Evolutionary conservation across 1,140 invertebrate genomes (phyloP), one percentile per base, ranked within the genome.

Genomic region (Zaprionus vittiger): DNA sequence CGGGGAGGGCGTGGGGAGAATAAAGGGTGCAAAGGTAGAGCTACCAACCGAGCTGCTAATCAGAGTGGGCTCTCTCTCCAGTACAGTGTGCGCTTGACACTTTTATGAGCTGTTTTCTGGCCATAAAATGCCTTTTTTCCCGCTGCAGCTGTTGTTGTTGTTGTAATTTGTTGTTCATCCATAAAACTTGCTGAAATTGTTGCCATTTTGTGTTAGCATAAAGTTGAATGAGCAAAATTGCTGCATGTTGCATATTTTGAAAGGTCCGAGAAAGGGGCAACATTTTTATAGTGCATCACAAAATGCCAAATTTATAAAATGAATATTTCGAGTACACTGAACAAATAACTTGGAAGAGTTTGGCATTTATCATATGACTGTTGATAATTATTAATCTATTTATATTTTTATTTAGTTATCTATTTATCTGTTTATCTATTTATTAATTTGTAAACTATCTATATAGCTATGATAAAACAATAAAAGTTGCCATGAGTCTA

Each of bases 151-250:
- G 15, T n/a, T 59, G 34, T 63, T 20, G 31, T 66, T 57, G 41
- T 59, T 67, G 63, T 72, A 52, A 73, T 61, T 73, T 73, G 64
- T 62, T 73, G 70, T 44, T 67, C 67, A 71, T 66, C 52, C 74
- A 77, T 77, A 77, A 77, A 73, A 73, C 63, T 66, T 62, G 73
- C 54, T 52, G 22, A 72, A 73, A 77, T 62, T 56, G 49, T 66
- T 67, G 63, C 62, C 56, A 59, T 75, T 75, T 63, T 70, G 60
- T 70, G 60, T 41, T 47, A 38, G 41, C 59, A 59, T 44, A 65
- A 76, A 71, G 34, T 65, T 56, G 34, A 38, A 49, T 15, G 17
- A 47, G n/a, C 41, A 47, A 47, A 47, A 47, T 44, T 52, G 55
- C 61, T 24, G 15, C 60, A 59, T 62, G 31, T 63, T 73, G 49